Evolutionary conservation across 2,113 vertebrate species (phyloP).

Genomic region (Catagonus wagneri): DNA sequence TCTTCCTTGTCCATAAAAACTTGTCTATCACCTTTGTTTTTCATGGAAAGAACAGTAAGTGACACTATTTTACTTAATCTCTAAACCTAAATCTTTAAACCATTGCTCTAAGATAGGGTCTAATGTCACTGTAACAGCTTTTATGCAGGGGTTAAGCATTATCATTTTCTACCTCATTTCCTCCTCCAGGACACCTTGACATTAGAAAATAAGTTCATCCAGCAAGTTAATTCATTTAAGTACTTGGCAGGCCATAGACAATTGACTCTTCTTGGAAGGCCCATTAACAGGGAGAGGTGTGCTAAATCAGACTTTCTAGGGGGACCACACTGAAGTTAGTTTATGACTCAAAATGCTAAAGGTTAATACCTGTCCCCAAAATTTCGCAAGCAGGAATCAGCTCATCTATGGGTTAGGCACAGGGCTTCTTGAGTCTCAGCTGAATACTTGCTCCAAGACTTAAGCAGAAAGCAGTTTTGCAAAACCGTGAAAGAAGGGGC

Average conservation of each 20-base stretch:
- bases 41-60: background rate
- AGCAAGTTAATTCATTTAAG: constrained; percentile 74
- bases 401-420: background rate
- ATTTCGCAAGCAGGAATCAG: background rate
- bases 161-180: constrained; percentile 76
- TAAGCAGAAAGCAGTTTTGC: background rate
- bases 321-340: constrained; percentile 17
- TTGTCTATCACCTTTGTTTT: background rate
- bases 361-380: background rate
- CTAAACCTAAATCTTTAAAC: constrained; percentile 29
- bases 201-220: constrained; percentile 71
- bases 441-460: background rate
- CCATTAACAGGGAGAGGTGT: constrained; percentile 49
- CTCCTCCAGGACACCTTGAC: constrained; percentile 71
- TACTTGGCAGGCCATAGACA: constrained; percentile 57
- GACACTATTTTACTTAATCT: constrained; percentile 38
- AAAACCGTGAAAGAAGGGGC: background rate
- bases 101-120: background rate
- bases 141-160: constrained; percentile 47
- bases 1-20: background rate
- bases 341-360: constrained; percentile 42
- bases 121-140: constrained; percentile 9
- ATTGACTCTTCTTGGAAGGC: constrained; percentile 65
- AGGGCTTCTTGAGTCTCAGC: background rate
- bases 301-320: constrained; percentile 56